Evolutionary conservation across 2,888 invertebrate genomes (phyloP).

Genomic region (Chorisops tibialis): DNA sequence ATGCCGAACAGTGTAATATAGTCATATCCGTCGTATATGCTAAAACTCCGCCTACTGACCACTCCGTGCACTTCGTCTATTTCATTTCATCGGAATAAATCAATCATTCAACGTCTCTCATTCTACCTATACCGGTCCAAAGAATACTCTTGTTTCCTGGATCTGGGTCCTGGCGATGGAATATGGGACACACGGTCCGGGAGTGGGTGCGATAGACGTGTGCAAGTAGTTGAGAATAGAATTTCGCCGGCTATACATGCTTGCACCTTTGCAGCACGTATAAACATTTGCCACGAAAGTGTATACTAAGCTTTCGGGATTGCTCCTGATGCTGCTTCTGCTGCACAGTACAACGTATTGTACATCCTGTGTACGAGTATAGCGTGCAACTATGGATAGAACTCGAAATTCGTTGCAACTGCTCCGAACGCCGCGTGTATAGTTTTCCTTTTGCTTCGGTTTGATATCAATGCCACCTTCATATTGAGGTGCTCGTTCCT

Average conservation of each 20-base stretch:
- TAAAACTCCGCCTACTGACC: conserved; percentile 34
- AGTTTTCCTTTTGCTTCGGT: background rate
- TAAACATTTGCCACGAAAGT: background rate
- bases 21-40: too few species aligned
- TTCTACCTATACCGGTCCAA: conserved; percentile 8
- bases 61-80: conserved; percentile 26
- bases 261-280: background rate
- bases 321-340: too few species aligned
- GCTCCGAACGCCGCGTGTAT: conserved; percentile 1
- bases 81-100: conserved; percentile 34
- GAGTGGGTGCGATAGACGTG: background rate
- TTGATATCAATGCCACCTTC: too few species aligned
- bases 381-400: conserved; percentile 6
- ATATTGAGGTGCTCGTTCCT: too few species aligned
- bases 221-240: background rate
- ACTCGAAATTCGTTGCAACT: conserved; percentile 6
- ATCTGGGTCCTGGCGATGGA: conserved; percentile 7
- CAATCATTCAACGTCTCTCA: conserved; percentile 34
- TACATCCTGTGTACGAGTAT: background rate
- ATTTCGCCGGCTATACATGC: background rate
- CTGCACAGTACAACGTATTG: too few species aligned
- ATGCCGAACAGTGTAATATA: too few species aligned
- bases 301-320: background rate
- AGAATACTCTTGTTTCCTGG: conserved; percentile 6
- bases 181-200: conserved; percentile 18